These are phyloP conservation scores for Oreocharis arfaki DNA, from an alignment of 2,113 vertebrate species.

Conservation along the genomic window DNA sequence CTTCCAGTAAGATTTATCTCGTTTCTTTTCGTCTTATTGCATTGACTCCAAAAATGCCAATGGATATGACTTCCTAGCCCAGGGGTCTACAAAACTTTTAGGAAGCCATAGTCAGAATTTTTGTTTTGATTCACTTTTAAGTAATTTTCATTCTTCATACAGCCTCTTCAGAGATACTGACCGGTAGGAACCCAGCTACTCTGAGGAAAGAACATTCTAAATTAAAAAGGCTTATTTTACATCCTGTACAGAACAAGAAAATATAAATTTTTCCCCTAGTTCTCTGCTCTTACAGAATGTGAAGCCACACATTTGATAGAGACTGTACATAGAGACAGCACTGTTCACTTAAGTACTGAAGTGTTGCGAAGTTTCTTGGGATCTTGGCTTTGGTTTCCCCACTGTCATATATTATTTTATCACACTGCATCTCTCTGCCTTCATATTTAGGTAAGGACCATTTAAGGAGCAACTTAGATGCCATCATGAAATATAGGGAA, in stretches of 20 bases:
- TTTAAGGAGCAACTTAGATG: neutral
- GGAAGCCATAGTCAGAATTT: neutral
- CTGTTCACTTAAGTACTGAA: neutral
- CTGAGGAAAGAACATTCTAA: neutral
- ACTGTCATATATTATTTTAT: fast-evolving
- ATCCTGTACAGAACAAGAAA: fast-evolving
- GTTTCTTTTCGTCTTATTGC: neutral
- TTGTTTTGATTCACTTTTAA: neutral
- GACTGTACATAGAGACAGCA: neutral
- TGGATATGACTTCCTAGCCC: neutral
- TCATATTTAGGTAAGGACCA: neutral
- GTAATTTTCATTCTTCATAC: neutral
- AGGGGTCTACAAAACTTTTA: neutral
- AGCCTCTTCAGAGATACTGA: neutral
- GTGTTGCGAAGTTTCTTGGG: fast-evolving
- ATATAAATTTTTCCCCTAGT: neutral
- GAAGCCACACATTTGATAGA: neutral
- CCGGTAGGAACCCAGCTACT: neutral
- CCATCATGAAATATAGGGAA: neutral
- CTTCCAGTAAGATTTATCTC: neutral
- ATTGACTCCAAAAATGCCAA: neutral
- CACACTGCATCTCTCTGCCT: neutral
- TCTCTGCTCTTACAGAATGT: neutral
- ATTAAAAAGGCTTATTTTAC: neutral
- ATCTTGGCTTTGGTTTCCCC: neutral